Conservation (phyloP, 2,888 invertebrate genomes). For the Periphyllus acericola region DNA sequence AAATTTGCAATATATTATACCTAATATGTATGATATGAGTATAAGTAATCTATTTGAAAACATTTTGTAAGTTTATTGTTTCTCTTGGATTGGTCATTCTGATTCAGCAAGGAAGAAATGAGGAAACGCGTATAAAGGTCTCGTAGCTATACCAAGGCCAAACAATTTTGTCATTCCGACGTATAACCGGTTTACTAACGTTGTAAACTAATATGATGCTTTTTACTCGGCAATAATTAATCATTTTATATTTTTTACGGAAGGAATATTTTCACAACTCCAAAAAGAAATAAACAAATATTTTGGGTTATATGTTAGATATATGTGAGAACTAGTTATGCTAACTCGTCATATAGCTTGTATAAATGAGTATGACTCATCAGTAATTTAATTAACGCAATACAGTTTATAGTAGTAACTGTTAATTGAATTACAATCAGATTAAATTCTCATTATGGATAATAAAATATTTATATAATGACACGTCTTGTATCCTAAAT, state of each 20-base stretch:
- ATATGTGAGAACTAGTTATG: not conserved
- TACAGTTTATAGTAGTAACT: not conserved
- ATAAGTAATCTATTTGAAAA: too few relatives aligned
- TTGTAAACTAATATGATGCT: not conserved
- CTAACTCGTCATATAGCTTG: not conserved
- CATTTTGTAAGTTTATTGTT: constrained; percentile 1
- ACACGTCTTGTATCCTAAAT: not conserved
- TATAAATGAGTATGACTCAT: constrained; percentile 1
- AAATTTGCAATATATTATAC: too few relatives aligned
- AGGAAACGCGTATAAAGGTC: constrained; percentile 54
- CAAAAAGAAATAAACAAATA: not conserved
- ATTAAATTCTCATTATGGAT: constrained; percentile 9
- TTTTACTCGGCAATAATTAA: not conserved
- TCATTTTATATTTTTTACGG: constrained; percentile 3
- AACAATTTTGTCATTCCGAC: constrained; percentile 53
- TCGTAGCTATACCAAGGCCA: constrained; percentile 26
- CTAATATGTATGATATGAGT: too few relatives aligned
- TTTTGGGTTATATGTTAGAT: not conserved
- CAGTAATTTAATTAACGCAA: not conserved
- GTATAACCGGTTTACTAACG: constrained; percentile 40
- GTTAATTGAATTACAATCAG: constrained; percentile 24
- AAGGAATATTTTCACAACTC: not conserved
- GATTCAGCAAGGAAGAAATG: constrained; percentile 53
- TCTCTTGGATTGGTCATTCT: constrained; percentile 7
- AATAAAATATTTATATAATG: not conserved